Evolutionary conservation across 2,888 invertebrate genomes (phyloP).

Genomic region (Lithophane semibrunnea): DNA sequence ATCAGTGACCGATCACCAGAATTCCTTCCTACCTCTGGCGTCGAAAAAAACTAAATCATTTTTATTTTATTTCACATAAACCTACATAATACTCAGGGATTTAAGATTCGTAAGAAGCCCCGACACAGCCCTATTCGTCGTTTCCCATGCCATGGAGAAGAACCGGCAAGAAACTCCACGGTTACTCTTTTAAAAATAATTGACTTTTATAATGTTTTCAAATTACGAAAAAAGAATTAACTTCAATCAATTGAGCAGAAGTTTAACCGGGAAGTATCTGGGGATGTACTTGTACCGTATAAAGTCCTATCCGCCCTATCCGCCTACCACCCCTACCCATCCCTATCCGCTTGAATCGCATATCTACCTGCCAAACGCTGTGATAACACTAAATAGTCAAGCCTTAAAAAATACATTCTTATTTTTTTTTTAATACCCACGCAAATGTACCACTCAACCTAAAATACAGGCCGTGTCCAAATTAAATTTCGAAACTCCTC

Average conservation of each 20-base stretch:
- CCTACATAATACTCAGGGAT: not conserved
- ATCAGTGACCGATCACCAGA: not conserved
- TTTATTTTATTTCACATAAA: not conserved
- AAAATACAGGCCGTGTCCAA: constrained; percentile 32
- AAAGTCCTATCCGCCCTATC: no score
- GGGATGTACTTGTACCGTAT: no score
- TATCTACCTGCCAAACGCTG: not conserved
- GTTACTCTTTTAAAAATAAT: not conserved
- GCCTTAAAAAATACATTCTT: not conserved
- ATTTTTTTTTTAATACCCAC: not conserved
- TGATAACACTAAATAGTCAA: not conserved
- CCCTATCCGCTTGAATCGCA: not conserved
- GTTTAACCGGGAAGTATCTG: no score
- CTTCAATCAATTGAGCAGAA: not conserved
- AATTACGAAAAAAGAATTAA: not conserved
- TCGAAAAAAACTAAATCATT: not conserved
- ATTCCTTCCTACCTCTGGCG: not conserved
- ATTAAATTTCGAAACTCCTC: constrained; percentile 43
- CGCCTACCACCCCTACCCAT: no score
- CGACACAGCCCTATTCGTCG: not conserved
- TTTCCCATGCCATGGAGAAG: not conserved
- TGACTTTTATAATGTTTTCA: not conserved
- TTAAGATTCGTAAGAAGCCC: not conserved
- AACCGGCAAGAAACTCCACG: not conserved
- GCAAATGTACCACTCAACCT: constrained; percentile 13